Conservation (phyloP, 2,113 vertebrate genomes). For the Sturnira hondurensis region DNA sequence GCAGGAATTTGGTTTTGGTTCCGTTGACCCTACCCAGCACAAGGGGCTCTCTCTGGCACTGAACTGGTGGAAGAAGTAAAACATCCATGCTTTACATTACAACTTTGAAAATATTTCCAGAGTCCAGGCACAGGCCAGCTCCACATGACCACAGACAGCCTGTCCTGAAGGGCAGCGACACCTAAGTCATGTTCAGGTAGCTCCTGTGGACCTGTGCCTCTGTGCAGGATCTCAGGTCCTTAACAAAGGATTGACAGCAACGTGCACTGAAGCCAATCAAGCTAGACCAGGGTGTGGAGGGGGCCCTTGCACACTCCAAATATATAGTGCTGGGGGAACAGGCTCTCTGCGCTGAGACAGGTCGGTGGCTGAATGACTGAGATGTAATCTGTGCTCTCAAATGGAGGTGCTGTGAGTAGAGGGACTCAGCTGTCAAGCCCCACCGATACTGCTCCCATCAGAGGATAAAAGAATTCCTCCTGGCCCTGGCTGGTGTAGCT, state of each 20-base stretch:
- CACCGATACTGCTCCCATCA: not conserved
- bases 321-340: not conserved
- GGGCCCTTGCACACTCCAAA: not conserved
- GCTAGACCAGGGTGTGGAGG: too few species aligned
- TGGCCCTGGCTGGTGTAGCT: too few species aligned
- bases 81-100: not conserved
- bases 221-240: not conserved
- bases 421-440: not conserved
- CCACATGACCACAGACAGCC: not conserved
- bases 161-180: not conserved
- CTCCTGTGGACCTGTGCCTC: not conserved
- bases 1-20: not conserved
- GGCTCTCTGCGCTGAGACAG: not conserved
- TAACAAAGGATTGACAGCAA: too few species aligned
- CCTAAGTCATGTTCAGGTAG: not conserved
- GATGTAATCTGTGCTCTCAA: not conserved
- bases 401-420: not conserved
- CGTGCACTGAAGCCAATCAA: not conserved
- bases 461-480: not conserved
- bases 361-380: not conserved
- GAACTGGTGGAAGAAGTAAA: not conserved
- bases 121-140: not conserved
- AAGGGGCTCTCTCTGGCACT: not conserved
- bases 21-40: not conserved
- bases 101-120: not conserved